Conservation (phyloP, 2,797 vertebrate species). For the Sphaeramia orbicularis region DNA sequence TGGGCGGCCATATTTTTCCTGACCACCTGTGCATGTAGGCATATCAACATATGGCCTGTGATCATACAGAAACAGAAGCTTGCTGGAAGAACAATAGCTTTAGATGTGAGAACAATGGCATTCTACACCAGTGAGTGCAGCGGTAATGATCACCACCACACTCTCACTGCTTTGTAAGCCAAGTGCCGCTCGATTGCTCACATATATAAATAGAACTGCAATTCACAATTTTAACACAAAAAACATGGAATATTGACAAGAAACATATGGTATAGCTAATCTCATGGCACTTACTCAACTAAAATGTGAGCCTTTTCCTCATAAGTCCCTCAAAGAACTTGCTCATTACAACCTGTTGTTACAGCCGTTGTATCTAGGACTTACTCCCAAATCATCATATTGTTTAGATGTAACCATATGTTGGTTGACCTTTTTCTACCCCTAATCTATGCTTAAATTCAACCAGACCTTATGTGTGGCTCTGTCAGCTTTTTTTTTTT, state of each 20-base stretch:
- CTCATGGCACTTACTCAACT: not conserved
- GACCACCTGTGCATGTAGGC: too few relatives aligned
- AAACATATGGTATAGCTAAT: constrained; percentile 8
- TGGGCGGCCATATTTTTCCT: too few relatives aligned
- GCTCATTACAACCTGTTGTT: too few relatives aligned
- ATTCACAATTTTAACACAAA: constrained; percentile 38
- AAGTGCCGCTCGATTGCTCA: constrained; percentile 36
- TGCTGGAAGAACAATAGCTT: constrained; percentile 57
- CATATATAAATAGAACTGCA: constrained; percentile 42
- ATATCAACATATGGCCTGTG: constrained; percentile 70
- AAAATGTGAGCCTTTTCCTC: not conserved
- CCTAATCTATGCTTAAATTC: too few relatives aligned
- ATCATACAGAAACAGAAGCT: constrained; percentile 53
- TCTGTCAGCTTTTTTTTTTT: too few relatives aligned
- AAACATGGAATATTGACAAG: constrained; percentile 2
- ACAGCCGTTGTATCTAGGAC: too few relatives aligned
- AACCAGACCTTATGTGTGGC: too few relatives aligned
- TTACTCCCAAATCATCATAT: too few relatives aligned
- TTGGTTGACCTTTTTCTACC: too few relatives aligned
- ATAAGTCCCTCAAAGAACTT: not conserved
- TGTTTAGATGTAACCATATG: too few relatives aligned
- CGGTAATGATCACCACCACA: constrained; percentile 50
- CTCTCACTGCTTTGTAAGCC: constrained; percentile 44
- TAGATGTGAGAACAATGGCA: constrained; percentile 62
- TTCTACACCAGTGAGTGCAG: constrained; percentile 45